These are phyloP conservation scores for Drosophila elegans DNA, from an alignment of 1,140 invertebrate species.

Conservation along the genomic window DNA sequence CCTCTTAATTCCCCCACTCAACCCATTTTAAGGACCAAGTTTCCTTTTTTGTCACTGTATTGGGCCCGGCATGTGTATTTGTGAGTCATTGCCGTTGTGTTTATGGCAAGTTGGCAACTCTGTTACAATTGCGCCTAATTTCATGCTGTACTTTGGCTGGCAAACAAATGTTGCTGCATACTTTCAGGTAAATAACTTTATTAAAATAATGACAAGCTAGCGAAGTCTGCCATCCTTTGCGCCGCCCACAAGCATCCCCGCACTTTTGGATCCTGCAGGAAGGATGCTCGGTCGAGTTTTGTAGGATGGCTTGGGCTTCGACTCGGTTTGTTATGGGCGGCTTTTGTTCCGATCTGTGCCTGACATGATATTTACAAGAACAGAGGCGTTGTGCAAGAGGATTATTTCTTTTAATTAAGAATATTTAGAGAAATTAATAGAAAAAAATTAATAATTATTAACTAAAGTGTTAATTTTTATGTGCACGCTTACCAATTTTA, in stretches of 20 bases:
- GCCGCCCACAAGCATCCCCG: not conserved
- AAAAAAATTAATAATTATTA: too few species aligned
- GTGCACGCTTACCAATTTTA: too few species aligned
- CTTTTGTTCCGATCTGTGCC: slow-evolving; percentile 16
- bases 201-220: slow-evolving; percentile 81
- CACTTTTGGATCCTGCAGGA: slow-evolving; percentile 28
- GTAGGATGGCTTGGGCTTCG: slow-evolving; percentile 8
- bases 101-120: slow-evolving; percentile 80
- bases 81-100: slow-evolving; percentile 63
- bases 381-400: not conserved
- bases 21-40: slow-evolving; percentile 68
- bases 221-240: slow-evolving; percentile 15
- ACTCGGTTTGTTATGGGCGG: slow-evolving; percentile 7
- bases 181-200: slow-evolving; percentile 84
- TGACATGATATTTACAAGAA: slow-evolving; percentile 24
- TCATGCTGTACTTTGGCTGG: slow-evolving; percentile 72
- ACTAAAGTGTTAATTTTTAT: too few species aligned
- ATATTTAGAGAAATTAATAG: too few species aligned
- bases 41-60: slow-evolving; percentile 61
- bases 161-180: slow-evolving; percentile 81
- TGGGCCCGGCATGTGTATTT: slow-evolving; percentile 17
- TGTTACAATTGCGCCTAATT: slow-evolving; percentile 83
- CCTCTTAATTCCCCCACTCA: slow-evolving; percentile 9
- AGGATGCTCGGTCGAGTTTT: slow-evolving; percentile 34
- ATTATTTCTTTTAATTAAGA: not conserved